Percentiles rank a stretch among this genome's conserved stretches.
Evolutionary conservation across 35 echinoderm and acorn worm species (phyloP).

Genomic region (Lytechinus pictus): DNA sequence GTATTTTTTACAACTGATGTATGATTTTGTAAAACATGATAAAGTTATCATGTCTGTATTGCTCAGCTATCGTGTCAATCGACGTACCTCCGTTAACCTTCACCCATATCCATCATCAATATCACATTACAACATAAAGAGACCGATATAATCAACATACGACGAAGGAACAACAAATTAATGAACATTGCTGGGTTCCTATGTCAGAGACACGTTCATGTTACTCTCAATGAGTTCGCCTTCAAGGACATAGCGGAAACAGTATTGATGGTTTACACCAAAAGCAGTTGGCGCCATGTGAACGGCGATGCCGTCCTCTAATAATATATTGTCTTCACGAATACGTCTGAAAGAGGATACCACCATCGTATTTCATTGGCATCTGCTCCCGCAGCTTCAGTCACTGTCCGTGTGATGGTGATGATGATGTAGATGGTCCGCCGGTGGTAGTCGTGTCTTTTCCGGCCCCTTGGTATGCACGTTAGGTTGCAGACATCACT

Average conservation of each 20-base stretch:
- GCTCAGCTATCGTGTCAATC: not conserved
- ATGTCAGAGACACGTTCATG: not conserved
- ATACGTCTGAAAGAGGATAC: not conserved
- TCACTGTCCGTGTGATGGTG: not conserved
- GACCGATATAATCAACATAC: not conserved
- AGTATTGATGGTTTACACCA: not conserved
- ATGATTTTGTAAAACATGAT: not conserved
- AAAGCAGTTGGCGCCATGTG: not conserved
- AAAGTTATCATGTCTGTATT: not conserved
- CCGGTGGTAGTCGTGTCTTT: not conserved
- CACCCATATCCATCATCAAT: not conserved
- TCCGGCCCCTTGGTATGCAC: not conserved
- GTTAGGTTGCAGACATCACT: not conserved
- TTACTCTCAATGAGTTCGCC: not conserved
- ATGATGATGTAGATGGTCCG: not conserved
- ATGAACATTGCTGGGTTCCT: not conserved
- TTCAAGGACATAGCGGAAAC: not conserved
- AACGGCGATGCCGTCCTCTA: not conserved
- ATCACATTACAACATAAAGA: not conserved
- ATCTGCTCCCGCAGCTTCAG: not conserved
- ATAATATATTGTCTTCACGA: not conserved
- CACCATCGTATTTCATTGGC: slow-evolving; percentile 8
- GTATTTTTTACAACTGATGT: not conserved
- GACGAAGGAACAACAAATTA: not conserved
- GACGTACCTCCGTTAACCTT: not conserved